A percentile compares a stretch with the other conserved stretches of the same genome.
Conservation (phyloP, 2,113 vertebrate species). For the Chlorodrepanis virens region DNA sequence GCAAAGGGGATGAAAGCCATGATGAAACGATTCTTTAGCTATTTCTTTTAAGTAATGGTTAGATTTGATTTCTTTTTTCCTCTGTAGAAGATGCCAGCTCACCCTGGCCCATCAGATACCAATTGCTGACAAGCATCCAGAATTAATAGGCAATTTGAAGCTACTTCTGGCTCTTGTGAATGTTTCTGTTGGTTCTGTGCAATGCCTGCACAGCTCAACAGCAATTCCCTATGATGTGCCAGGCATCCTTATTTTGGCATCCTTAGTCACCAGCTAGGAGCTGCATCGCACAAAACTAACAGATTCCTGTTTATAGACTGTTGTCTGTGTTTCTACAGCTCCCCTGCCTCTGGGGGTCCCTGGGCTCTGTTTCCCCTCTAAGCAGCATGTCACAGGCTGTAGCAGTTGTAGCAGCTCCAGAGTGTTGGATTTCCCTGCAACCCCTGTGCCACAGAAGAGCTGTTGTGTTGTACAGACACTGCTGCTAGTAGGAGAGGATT, state of each 20-base stretch:
- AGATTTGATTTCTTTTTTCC: not conserved
- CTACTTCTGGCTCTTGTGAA: not conserved
- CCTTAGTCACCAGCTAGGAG: not conserved
- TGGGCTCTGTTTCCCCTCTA: not conserved
- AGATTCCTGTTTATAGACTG: not conserved
- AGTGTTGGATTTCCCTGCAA: not conserved
- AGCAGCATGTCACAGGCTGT: not conserved
- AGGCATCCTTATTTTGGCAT: not conserved
- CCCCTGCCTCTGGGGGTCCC: not conserved
- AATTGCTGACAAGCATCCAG: not conserved
- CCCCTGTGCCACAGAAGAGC: not conserved
- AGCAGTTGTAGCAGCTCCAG: not conserved
- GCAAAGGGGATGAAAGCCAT: not conserved
- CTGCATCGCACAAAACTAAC: not conserved
- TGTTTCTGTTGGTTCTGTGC: not conserved
- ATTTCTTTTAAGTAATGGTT: not conserved
- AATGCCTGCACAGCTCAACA: not conserved
- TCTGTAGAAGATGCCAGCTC: not conserved
- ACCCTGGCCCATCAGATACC: not conserved
- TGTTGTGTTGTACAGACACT: not conserved
- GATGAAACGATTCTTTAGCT: not conserved
- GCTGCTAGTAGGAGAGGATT: not conserved
- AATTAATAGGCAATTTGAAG: slow-evolving; percentile 3
- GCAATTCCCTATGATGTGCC: not conserved
- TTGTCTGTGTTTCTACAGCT: not conserved